Evolutionary conservation across 2,888 invertebrate species (phyloP), one percentile per base, ranked within the genome.

Genomic region (Erannis defoliaria): DNA sequence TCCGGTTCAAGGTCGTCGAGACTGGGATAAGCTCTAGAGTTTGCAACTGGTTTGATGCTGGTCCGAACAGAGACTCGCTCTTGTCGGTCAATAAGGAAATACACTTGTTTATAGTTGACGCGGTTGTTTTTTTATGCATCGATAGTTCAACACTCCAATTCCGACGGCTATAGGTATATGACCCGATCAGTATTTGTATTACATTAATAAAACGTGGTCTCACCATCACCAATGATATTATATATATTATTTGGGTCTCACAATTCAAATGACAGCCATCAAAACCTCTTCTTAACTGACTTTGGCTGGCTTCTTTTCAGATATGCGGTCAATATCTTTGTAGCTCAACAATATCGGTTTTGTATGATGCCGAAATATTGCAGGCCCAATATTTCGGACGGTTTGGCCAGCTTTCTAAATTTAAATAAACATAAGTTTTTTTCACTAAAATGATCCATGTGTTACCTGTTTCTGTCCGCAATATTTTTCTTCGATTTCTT

Each of bases 1-100:
- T 74, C 64, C 64, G 61, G 63, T 56, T 73, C 86, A 86, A 86
- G 89, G 86, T 78, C 84, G 72, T 53, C 62, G 49, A 51, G 38
- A 68, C 64, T 64, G 71, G 71, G n/a, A 23, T 51, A 38, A 29
- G 10, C 31, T 19, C 38, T 29, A 14, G 43, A 58, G 56, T 29
- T 51, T 33, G 43, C 43, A 35, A 21, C 18, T 46, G n/a, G 55
- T 18, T 26, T 38, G 18, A 12, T 5, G 19, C 18, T 18, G 46
- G 26, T 3, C 43, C 26, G 16, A 45, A 45, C 43, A 45, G 26
- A 46, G 31, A 45, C 46, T 29, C 5, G 31, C 18, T 29, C 29
- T 16, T 23, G 46, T 16, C 12, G 43, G 9, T 26, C 43, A 45
- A 26, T 45, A 45, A 45, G 43, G 43, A 45, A 45, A 45, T 42